phyloP scores from a whole-genome alignment of 1,140 invertebrate genomes.

The Drosophila setifemur region DNA sequence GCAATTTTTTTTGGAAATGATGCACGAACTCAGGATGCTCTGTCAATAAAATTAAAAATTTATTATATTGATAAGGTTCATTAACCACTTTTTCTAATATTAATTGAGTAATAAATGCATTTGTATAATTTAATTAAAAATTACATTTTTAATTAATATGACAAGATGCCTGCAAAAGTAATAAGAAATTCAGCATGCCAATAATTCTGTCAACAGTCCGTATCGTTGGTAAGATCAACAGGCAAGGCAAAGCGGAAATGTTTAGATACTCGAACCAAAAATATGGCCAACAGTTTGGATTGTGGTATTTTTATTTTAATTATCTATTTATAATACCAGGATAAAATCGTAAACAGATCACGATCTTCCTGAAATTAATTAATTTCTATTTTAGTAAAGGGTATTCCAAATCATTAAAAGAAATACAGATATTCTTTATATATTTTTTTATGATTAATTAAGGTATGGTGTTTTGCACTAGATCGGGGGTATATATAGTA shows the following conservation, averaged over 20 bases:
- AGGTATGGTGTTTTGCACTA: neutral
- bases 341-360: slow-evolving; percentile 7
- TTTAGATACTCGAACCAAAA: slow-evolving; percentile 8
- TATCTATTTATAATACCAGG: slow-evolving; percentile 16
- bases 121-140: neutral
- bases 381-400: too few relatives aligned
- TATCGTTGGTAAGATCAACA: slow-evolving; percentile 29
- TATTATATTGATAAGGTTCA: neutral
- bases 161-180: neutral
- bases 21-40: slow-evolving; percentile 17
- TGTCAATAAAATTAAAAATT: neutral
- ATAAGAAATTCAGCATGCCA: slow-evolving; percentile 1
- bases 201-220: slow-evolving; percentile 31
- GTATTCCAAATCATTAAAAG: too few relatives aligned
- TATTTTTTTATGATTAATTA: neutral
- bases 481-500: neutral
- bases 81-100: neutral
- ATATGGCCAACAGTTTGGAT: slow-evolving; percentile 11
- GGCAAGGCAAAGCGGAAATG: slow-evolving; percentile 15
- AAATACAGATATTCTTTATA: too few relatives aligned
- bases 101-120: neutral
- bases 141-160: neutral
- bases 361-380: neutral
- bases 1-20: neutral
- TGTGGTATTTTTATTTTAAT: slow-evolving; percentile 17